These are phyloP conservation scores for Pelosia muscerda DNA, from an alignment of 2,888 invertebrate genomes.

Conservation along the genomic window DNA sequence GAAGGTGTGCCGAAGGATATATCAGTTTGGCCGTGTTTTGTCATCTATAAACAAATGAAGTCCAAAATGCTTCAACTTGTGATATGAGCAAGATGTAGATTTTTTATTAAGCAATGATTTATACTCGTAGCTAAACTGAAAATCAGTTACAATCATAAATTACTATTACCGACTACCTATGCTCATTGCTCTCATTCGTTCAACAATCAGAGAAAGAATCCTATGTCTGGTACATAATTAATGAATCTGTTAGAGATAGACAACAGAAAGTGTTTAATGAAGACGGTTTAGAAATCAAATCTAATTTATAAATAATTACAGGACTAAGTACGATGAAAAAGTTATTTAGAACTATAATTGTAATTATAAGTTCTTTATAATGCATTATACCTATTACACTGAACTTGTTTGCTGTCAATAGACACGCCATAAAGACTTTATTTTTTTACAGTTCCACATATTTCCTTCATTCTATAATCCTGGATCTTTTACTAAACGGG, in stretches of 20 bases:
- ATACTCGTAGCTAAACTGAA: too few relatives aligned
- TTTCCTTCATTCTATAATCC: too few relatives aligned
- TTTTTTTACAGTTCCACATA: too few relatives aligned
- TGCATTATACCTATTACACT: neutral
- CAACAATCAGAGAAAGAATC: neutral
- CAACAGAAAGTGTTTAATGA: slow-evolving; percentile 2
- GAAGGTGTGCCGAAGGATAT: too few relatives aligned
- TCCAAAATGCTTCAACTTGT: too few relatives aligned
- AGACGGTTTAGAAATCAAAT: slow-evolving; percentile 1
- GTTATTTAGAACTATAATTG: neutral
- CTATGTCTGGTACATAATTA: neutral
- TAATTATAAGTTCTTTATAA: neutral
- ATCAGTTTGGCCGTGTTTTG: too few relatives aligned
- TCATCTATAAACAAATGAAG: too few relatives aligned
- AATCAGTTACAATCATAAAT: neutral
- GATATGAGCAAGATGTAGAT: too few relatives aligned
- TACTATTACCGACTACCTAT: neutral
- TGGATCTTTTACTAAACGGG: too few relatives aligned
- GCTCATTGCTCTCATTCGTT: neutral
- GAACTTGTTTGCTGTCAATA: neutral
- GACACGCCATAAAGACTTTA: too few relatives aligned
- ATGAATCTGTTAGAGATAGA: neutral
- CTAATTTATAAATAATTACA: neutral
- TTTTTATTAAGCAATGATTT: too few relatives aligned
- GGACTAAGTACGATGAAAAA: neutral